These are phyloP conservation scores for Euphydryas editha DNA, from an alignment of 2,888 invertebrate genomes.

Conservation along the genomic window DNA sequence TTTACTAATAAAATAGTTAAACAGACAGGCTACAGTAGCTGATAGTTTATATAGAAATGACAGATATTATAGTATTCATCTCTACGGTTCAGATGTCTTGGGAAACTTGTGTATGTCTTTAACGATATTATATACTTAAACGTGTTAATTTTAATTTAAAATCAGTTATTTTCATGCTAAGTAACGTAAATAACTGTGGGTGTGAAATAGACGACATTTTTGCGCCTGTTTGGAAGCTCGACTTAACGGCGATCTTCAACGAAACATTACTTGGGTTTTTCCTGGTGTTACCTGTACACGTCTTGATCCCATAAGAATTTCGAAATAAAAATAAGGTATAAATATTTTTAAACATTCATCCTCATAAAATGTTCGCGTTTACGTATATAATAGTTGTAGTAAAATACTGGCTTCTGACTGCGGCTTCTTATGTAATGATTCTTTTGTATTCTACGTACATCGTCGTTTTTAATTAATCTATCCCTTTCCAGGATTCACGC, in stretches of 20 bases:
- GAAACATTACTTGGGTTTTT: background rate
- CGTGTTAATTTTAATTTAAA: constrained; percentile 7
- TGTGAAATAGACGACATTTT: constrained; percentile 7
- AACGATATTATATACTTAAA: constrained; percentile 8
- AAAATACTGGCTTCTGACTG: no score
- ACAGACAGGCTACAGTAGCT: background rate
- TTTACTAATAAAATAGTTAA: background rate
- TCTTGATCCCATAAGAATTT: background rate
- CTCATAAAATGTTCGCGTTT: no score
- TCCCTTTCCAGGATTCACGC: no score
- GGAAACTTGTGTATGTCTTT: background rate
- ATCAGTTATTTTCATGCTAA: constrained; percentile 10
- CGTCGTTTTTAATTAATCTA: no score
- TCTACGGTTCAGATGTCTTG: background rate
- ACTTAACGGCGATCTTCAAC: background rate
- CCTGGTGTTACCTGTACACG: background rate
- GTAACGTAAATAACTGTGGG: background rate
- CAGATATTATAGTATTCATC: background rate
- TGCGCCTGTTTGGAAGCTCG: background rate
- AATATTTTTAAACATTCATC: background rate
- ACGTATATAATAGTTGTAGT: no score
- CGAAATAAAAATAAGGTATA: no score
- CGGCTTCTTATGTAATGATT: no score
- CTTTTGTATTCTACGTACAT: no score
- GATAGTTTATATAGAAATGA: background rate